Percentiles rank a stretch among this genome's conserved stretches.
Conservation (phyloP, 2,888 invertebrate species). For the Mycogona germanica region DNA sequence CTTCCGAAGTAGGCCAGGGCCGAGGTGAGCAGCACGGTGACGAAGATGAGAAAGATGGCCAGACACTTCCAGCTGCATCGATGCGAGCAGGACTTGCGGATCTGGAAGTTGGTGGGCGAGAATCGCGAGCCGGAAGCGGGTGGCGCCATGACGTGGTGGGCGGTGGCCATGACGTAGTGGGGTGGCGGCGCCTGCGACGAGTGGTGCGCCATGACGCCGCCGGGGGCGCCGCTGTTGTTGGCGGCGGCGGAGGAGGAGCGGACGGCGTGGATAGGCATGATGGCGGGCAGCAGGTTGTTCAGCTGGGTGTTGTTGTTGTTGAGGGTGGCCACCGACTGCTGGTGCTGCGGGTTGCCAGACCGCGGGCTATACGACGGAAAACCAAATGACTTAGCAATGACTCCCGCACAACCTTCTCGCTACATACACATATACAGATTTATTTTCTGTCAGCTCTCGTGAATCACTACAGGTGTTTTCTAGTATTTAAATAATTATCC, state of each 20-base stretch:
- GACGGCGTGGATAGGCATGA: constrained; percentile 56
- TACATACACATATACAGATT: too few species aligned
- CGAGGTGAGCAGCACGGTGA: constrained; percentile 67
- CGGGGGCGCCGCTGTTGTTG: constrained; percentile 44
- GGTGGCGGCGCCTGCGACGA: too few species aligned
- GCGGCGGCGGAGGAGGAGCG: constrained; percentile 43
- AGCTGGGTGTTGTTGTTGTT: constrained; percentile 9
- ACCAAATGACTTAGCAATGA: too few species aligned
- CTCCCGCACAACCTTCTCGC: too few species aligned
- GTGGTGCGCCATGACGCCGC: neutral
- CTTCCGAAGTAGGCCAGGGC: constrained; percentile 79
- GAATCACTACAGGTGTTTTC: too few species aligned
- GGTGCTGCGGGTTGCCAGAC: neutral
- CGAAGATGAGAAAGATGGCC: constrained; percentile 72
- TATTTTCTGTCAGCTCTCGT: too few species aligned
- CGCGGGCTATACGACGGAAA: too few species aligned
- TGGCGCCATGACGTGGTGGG: constrained; percentile 2
- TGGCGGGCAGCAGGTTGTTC: constrained; percentile 16
- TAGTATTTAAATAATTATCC: too few species aligned
- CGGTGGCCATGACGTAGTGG: neutral
- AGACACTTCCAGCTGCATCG: constrained; percentile 83
- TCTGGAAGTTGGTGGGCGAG: constrained; percentile 20
- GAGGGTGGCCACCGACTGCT: constrained; percentile 3
- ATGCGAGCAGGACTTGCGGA: constrained; percentile 21
- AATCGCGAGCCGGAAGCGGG: constrained; percentile 14